A percentile compares a stretch with the other conserved stretches of the same genome.
Evolutionary conservation across 1,140 invertebrate species (phyloP).

Genomic region (Hylaeus volcanicus): DNA sequence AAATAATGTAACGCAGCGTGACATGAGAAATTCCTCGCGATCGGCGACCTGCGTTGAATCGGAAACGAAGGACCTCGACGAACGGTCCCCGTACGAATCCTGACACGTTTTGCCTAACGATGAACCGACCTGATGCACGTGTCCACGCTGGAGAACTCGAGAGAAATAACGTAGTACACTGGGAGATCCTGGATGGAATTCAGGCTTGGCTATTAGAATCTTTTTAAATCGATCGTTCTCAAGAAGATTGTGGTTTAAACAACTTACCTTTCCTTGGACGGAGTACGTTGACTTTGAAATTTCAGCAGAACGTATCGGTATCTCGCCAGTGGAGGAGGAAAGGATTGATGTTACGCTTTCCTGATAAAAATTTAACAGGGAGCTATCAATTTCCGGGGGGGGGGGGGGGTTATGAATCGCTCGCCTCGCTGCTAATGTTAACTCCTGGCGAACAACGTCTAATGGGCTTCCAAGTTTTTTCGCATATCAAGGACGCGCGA

Average conservation of each 20-base stretch:
- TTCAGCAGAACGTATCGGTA: background rate
- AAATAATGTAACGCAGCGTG: conserved; percentile 57
- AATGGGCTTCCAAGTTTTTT: background rate
- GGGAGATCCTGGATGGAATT: background rate
- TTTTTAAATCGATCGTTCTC: too few species aligned
- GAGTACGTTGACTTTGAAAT: background rate
- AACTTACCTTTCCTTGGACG: background rate
- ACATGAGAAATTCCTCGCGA: conserved; percentile 59
- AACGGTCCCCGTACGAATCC: conserved; percentile 15
- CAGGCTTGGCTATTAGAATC: background rate
- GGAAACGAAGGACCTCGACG: conserved; percentile 33
- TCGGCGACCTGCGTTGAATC: conserved; percentile 46
- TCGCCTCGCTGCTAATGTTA: background rate
- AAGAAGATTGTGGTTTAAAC: too few species aligned
- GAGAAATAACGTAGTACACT: too few species aligned
- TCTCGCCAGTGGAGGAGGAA: background rate
- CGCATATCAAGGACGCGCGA: background rate
- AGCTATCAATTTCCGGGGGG: background rate
- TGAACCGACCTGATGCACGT: background rate
- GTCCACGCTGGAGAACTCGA: background rate
- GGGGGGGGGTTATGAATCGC: background rate
- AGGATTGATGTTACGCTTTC: conserved; percentile 2
- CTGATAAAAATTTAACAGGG: background rate
- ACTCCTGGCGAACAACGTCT: background rate
- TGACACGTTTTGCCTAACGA: conserved; percentile 30